Base-by-base conservation (phyloP, 2,888 invertebrate species). In the Mactromeris polynyma region DNA sequence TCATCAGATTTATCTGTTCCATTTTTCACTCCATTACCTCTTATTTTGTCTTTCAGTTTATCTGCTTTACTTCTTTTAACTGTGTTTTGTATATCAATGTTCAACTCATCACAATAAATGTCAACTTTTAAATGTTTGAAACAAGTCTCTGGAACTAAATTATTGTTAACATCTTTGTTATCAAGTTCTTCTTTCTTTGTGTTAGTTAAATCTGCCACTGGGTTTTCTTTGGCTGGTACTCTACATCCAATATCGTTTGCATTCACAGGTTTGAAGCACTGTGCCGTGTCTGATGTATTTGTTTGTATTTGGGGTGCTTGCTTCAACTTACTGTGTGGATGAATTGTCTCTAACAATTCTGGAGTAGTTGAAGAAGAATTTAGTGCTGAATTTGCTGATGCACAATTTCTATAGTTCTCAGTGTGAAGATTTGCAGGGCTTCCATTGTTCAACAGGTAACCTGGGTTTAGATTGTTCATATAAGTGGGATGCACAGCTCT, bases 401-500 rank as follows among this genome's bases (percentile, higher is more conserved):
- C 33, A 33, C 7, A 36, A 73, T 73, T 17, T 73, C 33, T 31
- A 36, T 19, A 19, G 2, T 33, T 33, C 2, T 31, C 73, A 73
- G 17, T 7, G 4, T 36, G 33, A 33, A 19, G 33, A 73, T 31
- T 36, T 1, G 73, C 82, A 64, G 64, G 36, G 58, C 33, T 81
- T 21, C 58, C 19, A 17, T 9, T 33, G 33, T 36, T 73, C 26
- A 26, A 36, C 21, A 4, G 17, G 73, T 6, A 36, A 33, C 19
- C n/a, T 26, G 58, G 58, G 26, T 51, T 81, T 11, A 81, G 17
- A 33, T 26, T 46, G 40, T 42, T 31, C 38, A 79, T 14, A 42
- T 78, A 73, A 6, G 33, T 87, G 0, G 86, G 82, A 86, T 77
- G 82, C 21, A 90, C 64, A 19, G 89, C 85, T 31, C 46, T 64